Percentiles rank a stretch among this genome's conserved stretches.
Evolutionary conservation across 2,113 vertebrate species (phyloP).

Genomic region (Lepidiolamprologus cunningtoni): DNA sequence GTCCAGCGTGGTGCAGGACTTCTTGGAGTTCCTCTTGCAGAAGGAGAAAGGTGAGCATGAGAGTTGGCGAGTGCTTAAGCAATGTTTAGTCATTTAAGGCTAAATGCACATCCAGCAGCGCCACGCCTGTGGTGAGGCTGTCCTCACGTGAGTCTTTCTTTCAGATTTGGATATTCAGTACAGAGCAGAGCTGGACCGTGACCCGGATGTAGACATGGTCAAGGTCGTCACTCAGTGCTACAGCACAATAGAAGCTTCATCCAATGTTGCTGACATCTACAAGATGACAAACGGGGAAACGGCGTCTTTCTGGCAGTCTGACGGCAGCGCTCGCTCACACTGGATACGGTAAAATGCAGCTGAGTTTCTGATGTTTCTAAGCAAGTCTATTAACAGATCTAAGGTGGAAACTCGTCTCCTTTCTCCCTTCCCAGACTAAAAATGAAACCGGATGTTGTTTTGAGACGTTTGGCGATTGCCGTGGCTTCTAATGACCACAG

Average conservation of each 20-base stretch:
- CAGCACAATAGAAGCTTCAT: slow-evolving; percentile 88
- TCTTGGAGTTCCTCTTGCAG: slow-evolving; percentile 81
- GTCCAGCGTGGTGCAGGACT: slow-evolving; percentile 85
- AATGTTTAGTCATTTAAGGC: not conserved
- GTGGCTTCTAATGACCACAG: slow-evolving; percentile 93
- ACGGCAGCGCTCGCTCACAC: slow-evolving; percentile 91
- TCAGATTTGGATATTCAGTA: slow-evolving; percentile 76
- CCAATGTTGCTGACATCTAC: slow-evolving; percentile 83
- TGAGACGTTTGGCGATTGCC: slow-evolving; percentile 88
- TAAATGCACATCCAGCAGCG: not conserved
- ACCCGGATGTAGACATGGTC: slow-evolving; percentile 82
- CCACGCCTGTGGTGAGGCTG: not conserved
- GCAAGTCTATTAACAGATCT: not conserved
- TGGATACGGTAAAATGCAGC: slow-evolving; percentile 80
- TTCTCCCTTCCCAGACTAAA: slow-evolving; percentile 75
- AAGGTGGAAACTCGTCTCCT: not conserved
- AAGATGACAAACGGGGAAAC: slow-evolving; percentile 97
- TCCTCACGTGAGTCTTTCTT: not conserved
- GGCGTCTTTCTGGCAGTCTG: slow-evolving; percentile 92
- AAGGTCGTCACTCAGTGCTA: slow-evolving; percentile 91
- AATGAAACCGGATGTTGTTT: slow-evolving; percentile 91
- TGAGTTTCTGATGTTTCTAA: not conserved
- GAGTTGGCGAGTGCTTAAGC: not conserved
- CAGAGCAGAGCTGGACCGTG: slow-evolving; percentile 76
- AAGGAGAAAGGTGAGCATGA: slow-evolving; percentile 82